Conservation (phyloP, 2,888 invertebrate species). For the Xestia c-nigrum region DNA sequence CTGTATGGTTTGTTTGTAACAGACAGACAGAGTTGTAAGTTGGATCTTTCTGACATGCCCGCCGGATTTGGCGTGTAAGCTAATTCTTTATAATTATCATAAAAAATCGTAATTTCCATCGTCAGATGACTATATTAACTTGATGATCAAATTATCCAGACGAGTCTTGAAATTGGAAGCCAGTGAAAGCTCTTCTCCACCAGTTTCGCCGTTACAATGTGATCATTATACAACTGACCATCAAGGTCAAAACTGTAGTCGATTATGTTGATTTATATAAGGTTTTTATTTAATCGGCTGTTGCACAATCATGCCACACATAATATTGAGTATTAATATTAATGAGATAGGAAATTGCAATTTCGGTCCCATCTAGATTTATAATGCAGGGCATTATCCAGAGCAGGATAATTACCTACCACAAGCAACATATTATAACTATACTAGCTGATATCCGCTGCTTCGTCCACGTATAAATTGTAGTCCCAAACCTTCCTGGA, state of each 20-base stretch:
- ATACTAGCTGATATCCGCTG: no score
- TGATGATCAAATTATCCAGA: neutral
- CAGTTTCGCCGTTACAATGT: neutral
- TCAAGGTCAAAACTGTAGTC: neutral
- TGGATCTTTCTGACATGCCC: neutral
- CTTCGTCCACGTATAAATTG: no score
- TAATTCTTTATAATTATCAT: neutral
- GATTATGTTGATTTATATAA: neutral
- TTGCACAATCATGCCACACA: constrained; percentile 15
- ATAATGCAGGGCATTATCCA: neutral
- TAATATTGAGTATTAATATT: constrained; percentile 40
- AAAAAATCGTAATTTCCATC: neutral
- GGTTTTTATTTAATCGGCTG: constrained; percentile 11
- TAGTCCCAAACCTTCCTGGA: no score
- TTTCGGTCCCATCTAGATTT: constrained; percentile 1
- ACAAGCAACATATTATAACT: neutral
- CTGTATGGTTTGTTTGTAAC: neutral
- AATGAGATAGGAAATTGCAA: constrained; percentile 45
- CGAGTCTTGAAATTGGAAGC: neutral
- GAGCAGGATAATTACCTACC: neutral
- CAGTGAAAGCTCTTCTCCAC: neutral
- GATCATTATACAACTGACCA: neutral
- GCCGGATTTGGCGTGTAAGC: neutral
- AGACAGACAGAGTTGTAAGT: no score
- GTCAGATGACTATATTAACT: neutral